A percentile compares a stretch with the other conserved stretches of the same genome.
Evolutionary conservation across 2,797 vertebrate genomes (phyloP).

Genomic region (Muraenolepis orangiensis): DNA sequence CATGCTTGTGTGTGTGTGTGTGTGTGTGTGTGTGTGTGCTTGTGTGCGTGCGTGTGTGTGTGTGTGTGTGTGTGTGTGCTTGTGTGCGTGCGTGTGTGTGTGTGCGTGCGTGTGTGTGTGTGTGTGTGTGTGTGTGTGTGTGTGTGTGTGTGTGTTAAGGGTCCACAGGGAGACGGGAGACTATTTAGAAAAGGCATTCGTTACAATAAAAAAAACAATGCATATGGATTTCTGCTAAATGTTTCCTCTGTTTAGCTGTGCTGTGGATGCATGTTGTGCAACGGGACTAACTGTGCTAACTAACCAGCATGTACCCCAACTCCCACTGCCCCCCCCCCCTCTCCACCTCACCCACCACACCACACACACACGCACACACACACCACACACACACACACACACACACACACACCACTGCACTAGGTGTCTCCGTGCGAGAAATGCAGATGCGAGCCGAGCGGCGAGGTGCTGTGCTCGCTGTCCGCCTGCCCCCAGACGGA

Average conservation of each 20-base stretch:
- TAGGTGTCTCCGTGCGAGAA: constrained; percentile 89
- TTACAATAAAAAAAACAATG: neutral
- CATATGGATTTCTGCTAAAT: neutral
- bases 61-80: neutral
- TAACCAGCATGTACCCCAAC: neutral
- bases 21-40: constrained; percentile 8
- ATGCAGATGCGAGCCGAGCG: constrained; percentile 92
- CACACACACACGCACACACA: no score
- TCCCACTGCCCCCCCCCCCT: neutral
- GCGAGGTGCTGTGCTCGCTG: constrained; percentile 93
- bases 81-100: neutral
- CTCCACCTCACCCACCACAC: neutral
- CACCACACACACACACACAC: no score
- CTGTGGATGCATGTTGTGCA: constrained; percentile 29
- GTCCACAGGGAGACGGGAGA: neutral
- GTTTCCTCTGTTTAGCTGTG: constrained; percentile 7
- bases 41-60: neutral
- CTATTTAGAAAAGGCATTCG: neutral
- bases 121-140: neutral
- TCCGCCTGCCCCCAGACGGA: constrained; percentile 96
- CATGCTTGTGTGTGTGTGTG: constrained; percentile 12
- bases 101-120: neutral
- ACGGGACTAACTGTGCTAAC: constrained; percentile 34
- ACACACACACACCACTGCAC: neutral
- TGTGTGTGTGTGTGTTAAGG: constrained; percentile 8